A percentile compares a stretch with the other conserved stretches of the same genome.
Evolutionary conservation across 2,113 vertebrate genomes (phyloP).

Genomic region (Daboia siamensis): DNA sequence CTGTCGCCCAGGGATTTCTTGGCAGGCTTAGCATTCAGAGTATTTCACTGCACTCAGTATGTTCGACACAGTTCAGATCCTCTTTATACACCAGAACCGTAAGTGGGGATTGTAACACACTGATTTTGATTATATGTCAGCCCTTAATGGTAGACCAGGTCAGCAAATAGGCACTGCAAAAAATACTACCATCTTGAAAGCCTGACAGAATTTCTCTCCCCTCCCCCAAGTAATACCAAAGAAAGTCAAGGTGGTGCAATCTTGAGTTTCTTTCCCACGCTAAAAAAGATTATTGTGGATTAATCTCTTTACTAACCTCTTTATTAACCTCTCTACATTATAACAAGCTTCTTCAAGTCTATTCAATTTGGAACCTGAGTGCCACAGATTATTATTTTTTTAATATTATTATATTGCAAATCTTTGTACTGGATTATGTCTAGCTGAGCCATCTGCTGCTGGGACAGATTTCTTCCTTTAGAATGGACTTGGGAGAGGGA

Average conservation of each 20-base stretch:
- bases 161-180: not conserved
- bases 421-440: not conserved
- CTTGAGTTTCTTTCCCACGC: not conserved
- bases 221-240: not conserved
- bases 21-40: slow-evolving; percentile 94
- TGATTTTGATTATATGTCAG: not conserved
- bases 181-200: not conserved
- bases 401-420: not conserved
- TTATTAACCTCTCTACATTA: not conserved
- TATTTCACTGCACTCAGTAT: slow-evolving; percentile 98
- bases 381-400: not conserved
- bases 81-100: slow-evolving; percentile 98
- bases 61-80: slow-evolving; percentile 95
- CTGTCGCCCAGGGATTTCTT: slow-evolving; percentile 94
- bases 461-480: not conserved
- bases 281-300: not conserved
- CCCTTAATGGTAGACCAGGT: not conserved
- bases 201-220: not conserved
- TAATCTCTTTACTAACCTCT: not conserved
- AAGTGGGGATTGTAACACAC: slow-evolving; percentile 65
- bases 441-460: not conserved
- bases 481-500: not conserved
- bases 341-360: not conserved
- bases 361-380: not conserved
- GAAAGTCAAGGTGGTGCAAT: not conserved